phyloP scores from a whole-genome alignment of 2,888 invertebrate genomes.

The Tolmerus cingulatus region DNA sequence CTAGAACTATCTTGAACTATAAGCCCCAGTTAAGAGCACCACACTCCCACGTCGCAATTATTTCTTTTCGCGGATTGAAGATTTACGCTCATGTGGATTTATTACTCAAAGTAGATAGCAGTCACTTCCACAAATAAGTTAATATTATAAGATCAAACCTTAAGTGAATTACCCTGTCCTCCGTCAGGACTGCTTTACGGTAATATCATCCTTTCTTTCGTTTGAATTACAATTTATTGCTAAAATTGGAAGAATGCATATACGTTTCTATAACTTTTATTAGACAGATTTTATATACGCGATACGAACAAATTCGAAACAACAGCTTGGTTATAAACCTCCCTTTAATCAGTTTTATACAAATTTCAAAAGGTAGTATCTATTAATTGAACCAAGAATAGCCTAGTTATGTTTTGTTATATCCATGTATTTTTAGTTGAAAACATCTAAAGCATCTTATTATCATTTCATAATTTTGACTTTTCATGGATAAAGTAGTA shows the following conservation, averaged over 20 bases:
- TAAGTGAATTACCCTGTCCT: neutral
- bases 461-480: too few relatives aligned
- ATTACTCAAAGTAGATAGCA: neutral
- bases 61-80: neutral
- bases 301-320: neutral
- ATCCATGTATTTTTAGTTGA: neutral
- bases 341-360: neutral
- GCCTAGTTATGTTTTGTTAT: too few relatives aligned
- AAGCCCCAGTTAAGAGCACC: neutral
- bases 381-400: neutral
- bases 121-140: neutral
- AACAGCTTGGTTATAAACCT: neutral
- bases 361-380: neutral
- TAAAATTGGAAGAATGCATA: neutral
- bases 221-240: neutral
- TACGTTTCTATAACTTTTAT: neutral
- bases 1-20: neutral
- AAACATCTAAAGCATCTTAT: too few relatives aligned
- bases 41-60: constrained; percentile 3
- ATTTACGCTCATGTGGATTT: neutral
- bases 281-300: neutral
- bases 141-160: neutral
- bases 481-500: too few relatives aligned
- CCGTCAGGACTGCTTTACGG: neutral
- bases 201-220: neutral